Conservation (phyloP, 2,888 invertebrate genomes). For the Pristionchus fissidentatus region DNA sequence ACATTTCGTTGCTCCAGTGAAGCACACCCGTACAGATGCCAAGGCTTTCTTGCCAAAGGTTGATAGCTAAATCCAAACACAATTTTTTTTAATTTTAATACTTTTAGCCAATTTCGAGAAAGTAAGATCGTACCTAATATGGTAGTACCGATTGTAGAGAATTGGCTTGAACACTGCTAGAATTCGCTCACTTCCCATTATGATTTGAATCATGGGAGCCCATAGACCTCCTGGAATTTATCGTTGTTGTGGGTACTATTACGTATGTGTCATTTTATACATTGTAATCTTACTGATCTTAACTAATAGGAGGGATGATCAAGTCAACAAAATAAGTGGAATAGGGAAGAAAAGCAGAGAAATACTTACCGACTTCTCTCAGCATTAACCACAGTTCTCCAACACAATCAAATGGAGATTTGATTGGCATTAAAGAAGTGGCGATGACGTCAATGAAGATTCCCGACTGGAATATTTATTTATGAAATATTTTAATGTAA, state of each 20-base stretch:
- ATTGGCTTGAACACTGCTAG: constrained; percentile 44
- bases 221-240: constrained; percentile 46
- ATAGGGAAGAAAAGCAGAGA: background rate
- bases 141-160: constrained; percentile 3
- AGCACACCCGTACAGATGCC: too few species aligned
- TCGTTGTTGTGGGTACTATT: background rate
- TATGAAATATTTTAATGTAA: background rate
- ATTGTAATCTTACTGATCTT: too few species aligned
- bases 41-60: too few species aligned
- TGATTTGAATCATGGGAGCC: constrained; percentile 46
- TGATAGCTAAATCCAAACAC: too few species aligned
- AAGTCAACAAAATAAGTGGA: too few species aligned
- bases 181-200: constrained; percentile 39
- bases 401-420: constrained; percentile 34
- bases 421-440: constrained; percentile 29
- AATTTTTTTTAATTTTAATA: too few species aligned
- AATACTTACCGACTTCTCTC: constrained; percentile 35
- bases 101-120: background rate
- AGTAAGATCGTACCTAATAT: background rate
- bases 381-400: constrained; percentile 45
- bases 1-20: too few species aligned
- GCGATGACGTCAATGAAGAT: constrained; percentile 35
- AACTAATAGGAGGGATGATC: too few species aligned
- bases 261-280: background rate
- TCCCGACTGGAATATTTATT: background rate